These are phyloP conservation scores for Chymomyza costata DNA, from an alignment of 1,140 invertebrate species.

Conservation along the genomic window DNA sequence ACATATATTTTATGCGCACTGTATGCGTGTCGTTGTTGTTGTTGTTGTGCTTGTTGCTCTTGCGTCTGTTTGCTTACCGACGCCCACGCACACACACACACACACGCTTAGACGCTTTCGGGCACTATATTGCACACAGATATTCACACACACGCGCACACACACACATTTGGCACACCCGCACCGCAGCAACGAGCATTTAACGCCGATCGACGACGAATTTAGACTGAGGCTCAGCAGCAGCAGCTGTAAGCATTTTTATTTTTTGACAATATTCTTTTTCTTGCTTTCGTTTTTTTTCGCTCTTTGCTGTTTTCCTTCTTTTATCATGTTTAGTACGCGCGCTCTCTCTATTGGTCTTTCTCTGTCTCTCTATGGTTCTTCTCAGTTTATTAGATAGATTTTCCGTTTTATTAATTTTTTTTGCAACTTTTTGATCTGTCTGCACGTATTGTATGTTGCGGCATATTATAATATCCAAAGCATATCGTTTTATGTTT, in stretches of 20 bases:
- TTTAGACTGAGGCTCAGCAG: slow-evolving; percentile 66
- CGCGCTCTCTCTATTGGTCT: too few relatives aligned
- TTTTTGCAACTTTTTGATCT: too few relatives aligned
- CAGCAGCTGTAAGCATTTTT: slow-evolving; percentile 58
- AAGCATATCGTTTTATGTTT: too few relatives aligned
- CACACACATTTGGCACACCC: neutral
- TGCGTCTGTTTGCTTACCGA: too few relatives aligned
- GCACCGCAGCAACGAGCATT: slow-evolving; percentile 11
- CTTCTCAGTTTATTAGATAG: too few relatives aligned
- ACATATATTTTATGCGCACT: slow-evolving; percentile 14
- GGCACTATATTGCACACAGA: slow-evolving; percentile 1
- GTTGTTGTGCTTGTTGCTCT: slow-evolving; percentile 2
- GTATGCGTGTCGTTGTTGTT: slow-evolving; percentile 26
- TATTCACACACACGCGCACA: slow-evolving; percentile 13
- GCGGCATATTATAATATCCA: too few relatives aligned
- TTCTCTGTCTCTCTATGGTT: too few relatives aligned
- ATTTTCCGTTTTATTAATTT: too few relatives aligned
- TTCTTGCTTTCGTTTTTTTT: slow-evolving; percentile 61
- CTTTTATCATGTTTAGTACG: slow-evolving; percentile 50
- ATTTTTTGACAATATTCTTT: slow-evolving; percentile 60
- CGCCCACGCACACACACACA: slow-evolving; percentile 13
- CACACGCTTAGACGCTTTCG: too few relatives aligned
- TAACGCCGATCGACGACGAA: slow-evolving; percentile 59
- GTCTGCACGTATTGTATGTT: too few relatives aligned
- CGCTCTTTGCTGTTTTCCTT: slow-evolving; percentile 68